phyloP scores from a whole-genome alignment of 2,888 invertebrate genomes.

The Panorpa germanica region DNA sequence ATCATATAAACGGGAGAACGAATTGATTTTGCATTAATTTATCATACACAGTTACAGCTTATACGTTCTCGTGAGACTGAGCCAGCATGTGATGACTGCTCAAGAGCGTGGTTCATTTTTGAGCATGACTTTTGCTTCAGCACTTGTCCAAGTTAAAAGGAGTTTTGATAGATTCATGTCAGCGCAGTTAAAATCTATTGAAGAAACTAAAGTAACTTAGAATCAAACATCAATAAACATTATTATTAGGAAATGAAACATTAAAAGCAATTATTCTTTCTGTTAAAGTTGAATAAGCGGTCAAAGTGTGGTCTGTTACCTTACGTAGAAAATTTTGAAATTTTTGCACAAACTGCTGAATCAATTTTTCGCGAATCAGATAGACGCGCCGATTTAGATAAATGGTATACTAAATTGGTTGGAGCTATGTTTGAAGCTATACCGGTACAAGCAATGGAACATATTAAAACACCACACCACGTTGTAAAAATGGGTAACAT shows the following conservation, averaged over 20 bases:
- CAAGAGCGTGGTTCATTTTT: constrained; percentile 74
- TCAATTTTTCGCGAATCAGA: constrained; percentile 72
- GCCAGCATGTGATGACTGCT: constrained; percentile 82
- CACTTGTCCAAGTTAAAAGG: constrained; percentile 71
- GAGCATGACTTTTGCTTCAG: constrained; percentile 71
- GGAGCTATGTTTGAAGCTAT: constrained; percentile 71
- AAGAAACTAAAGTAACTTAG: constrained; percentile 52
- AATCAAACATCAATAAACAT: too few relatives aligned
- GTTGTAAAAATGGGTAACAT: constrained; percentile 68
- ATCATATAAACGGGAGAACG: constrained; percentile 2
- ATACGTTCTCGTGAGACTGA: constrained; percentile 79
- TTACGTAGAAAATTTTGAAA: constrained; percentile 79
- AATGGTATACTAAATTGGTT: constrained; percentile 74
- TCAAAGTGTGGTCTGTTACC: constrained; percentile 78
- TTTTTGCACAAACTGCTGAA: constrained; percentile 74
- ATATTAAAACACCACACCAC: constrained; percentile 81
- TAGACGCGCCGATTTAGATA: constrained; percentile 76
- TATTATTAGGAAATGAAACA: too few relatives aligned
- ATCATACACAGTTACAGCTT: constrained; percentile 61
- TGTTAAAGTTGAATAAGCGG: constrained; percentile 34
- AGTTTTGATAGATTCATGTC: constrained; percentile 86
- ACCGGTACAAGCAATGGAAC: constrained; percentile 55
- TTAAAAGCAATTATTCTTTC: too few relatives aligned
- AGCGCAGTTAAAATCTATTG: constrained; percentile 60
- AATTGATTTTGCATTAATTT: constrained; percentile 5